A percentile compares a stretch with the other conserved stretches of the same genome.
Conservation (phyloP, 2,797 vertebrate species). For the Leuciscus waleckii region DNA sequence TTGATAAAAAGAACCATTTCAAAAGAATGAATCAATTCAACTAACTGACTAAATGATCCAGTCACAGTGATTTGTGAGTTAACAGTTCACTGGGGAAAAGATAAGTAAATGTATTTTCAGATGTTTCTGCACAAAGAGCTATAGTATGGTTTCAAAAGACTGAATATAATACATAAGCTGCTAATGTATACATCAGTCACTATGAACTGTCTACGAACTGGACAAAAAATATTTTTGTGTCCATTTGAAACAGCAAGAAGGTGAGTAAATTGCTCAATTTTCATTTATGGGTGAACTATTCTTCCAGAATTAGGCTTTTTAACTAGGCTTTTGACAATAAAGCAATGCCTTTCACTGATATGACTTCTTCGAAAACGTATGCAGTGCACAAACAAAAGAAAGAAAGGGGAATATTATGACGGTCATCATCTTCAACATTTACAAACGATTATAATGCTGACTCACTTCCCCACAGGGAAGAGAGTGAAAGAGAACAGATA, state of each 20-base stretch:
- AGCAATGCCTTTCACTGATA: constrained; percentile 24
- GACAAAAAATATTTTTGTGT: neutral
- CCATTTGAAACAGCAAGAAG: neutral
- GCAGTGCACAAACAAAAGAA: constrained; percentile 14
- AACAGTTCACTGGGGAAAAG: neutral
- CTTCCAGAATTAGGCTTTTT: neutral
- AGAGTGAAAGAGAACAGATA: constrained; percentile 28
- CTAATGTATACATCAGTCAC: neutral
- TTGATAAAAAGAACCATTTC: neutral
- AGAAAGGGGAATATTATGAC: neutral
- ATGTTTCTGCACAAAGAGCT: neutral
- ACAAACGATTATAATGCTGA: constrained; percentile 25
- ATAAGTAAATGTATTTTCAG: neutral
- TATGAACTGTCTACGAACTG: neutral
- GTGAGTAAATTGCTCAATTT: neutral
- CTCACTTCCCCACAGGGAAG: constrained; percentile 28
- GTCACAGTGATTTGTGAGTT: neutral
- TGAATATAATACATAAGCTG: neutral
- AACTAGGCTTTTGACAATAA: constrained; percentile 66
- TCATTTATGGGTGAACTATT: neutral
- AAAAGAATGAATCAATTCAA: neutral
- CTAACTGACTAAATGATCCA: neutral
- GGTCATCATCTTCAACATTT: constrained; percentile 22
- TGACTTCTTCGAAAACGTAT: neutral
- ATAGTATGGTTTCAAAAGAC: neutral